Conservation (phyloP, 2,888 invertebrate species). For the Lasioglossum figueresi region DNA sequence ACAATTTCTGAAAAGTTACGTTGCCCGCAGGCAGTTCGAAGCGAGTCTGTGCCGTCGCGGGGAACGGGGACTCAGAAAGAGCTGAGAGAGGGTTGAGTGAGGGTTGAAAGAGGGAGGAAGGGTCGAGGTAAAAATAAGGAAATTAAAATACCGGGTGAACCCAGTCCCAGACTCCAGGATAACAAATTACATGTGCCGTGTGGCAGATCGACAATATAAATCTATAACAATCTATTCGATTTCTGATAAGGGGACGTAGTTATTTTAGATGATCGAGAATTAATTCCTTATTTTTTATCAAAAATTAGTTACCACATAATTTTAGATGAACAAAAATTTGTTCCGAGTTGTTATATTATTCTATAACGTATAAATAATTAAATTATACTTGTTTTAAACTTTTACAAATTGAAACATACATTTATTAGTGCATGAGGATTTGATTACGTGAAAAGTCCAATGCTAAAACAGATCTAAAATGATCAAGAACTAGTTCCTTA, state of each 20-base stretch:
- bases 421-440: too few species aligned
- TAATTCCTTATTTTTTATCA: too few species aligned
- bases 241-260: background rate
- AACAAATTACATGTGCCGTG: constrained; percentile 56
- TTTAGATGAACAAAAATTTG: too few species aligned
- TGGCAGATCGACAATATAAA: background rate
- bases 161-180: constrained; percentile 17
- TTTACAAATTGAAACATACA: background rate
- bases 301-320: too few species aligned
- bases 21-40: constrained; percentile 34
- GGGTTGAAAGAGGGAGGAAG: background rate
- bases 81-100: background rate
- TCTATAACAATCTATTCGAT: background rate
- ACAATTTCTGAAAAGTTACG: constrained; percentile 43
- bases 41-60: background rate
- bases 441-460: too few species aligned
- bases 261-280: background rate
- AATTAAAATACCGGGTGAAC: constrained; percentile 58
- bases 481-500: too few species aligned
- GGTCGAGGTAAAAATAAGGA: constrained; percentile 51
- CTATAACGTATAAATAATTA: background rate
- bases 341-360: background rate
- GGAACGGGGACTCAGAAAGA: background rate
- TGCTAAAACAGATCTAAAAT: too few species aligned
- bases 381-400: background rate